phyloP scores from a whole-genome alignment of 2,113 vertebrate genomes.

The Tylochromis polylepis region DNA sequence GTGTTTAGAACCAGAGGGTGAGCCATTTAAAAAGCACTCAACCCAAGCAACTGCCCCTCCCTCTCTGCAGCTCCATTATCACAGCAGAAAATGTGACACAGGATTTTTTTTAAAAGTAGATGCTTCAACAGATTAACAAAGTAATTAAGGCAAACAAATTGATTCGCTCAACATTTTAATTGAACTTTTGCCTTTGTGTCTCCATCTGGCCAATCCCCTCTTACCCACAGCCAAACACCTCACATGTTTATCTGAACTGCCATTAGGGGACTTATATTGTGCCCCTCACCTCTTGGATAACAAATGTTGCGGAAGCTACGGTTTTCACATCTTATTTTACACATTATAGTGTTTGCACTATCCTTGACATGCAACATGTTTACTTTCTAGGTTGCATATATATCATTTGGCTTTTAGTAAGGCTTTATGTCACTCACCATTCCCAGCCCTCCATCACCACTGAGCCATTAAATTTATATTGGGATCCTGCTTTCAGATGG shows the following conservation, averaged over 20 bases:
- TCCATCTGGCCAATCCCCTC: conserved; percentile 29
- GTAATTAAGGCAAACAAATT: conserved; percentile 69
- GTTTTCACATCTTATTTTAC: background rate
- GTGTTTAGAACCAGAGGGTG: conserved; percentile 63
- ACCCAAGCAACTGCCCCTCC: conserved; percentile 23
- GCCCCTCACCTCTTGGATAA: conserved; percentile 19
- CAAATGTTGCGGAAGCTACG: background rate
- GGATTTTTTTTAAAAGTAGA: conserved; percentile 51
- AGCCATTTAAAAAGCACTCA: conserved; percentile 65
- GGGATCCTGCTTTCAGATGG: conserved; percentile 52
- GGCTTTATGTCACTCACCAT: conserved; percentile 28
- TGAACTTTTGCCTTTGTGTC: conserved; percentile 42
- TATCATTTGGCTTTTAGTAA: conserved; percentile 39
- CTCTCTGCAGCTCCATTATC: conserved; percentile 42
- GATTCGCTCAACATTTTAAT: conserved; percentile 49
- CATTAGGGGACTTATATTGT: conserved; percentile 11
- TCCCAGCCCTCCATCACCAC: conserved; percentile 41
- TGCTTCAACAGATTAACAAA: conserved; percentile 63
- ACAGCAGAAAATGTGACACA: conserved; percentile 51
- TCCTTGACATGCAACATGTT: conserved; percentile 14
- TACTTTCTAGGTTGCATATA: conserved; percentile 18
- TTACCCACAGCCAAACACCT: background rate
- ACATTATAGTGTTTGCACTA: background rate
- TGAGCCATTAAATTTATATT: conserved; percentile 65
- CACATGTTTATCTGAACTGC: conserved; percentile 18